Conservation (phyloP, 1,140 invertebrate genomes). For the Macrosteles quadrilineatus region DNA sequence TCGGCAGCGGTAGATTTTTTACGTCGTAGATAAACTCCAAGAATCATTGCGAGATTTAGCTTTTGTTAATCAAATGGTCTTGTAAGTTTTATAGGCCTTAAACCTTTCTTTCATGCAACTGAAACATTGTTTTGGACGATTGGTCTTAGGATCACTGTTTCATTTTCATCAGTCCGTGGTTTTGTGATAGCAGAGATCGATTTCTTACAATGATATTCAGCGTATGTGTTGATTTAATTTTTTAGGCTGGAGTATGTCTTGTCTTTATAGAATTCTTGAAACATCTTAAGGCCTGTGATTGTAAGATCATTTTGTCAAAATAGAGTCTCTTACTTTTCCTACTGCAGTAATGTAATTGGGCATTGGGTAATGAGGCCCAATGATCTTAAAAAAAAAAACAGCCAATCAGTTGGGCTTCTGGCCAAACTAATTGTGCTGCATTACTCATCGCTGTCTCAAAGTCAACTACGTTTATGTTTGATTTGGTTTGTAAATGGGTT, state of each 20-base stretch:
- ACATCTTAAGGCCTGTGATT: slow-evolving; percentile 17
- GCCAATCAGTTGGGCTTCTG: too few relatives aligned
- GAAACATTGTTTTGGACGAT: slow-evolving; percentile 15
- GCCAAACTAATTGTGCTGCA: too few relatives aligned
- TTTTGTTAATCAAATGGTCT: slow-evolving; percentile 1
- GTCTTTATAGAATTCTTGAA: slow-evolving; percentile 25
- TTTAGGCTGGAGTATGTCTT: neutral
- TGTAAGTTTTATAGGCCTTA: slow-evolving; percentile 25
- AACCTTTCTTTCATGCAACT: slow-evolving; percentile 23
- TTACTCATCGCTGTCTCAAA: too few relatives aligned
- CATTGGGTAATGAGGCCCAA: too few relatives aligned
- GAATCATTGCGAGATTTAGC: slow-evolving; percentile 19
- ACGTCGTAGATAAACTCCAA: slow-evolving; percentile 36
- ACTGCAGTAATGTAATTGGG: too few relatives aligned
- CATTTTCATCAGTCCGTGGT: slow-evolving; percentile 31
- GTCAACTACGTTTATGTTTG: too few relatives aligned
- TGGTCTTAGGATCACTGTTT: slow-evolving; percentile 20
- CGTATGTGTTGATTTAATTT: slow-evolving; percentile 17
- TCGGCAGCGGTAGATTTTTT: slow-evolving; percentile 35
- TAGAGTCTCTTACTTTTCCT: slow-evolving; percentile 9
- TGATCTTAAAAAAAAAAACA: too few relatives aligned
- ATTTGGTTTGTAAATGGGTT: too few relatives aligned
- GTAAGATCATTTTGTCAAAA: slow-evolving; percentile 27
- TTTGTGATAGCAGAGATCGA: slow-evolving; percentile 23
- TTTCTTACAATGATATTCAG: slow-evolving; percentile 28